Conservation (phyloP, 1,140 invertebrate genomes). For the Melipona quadrifasciata region DNA sequence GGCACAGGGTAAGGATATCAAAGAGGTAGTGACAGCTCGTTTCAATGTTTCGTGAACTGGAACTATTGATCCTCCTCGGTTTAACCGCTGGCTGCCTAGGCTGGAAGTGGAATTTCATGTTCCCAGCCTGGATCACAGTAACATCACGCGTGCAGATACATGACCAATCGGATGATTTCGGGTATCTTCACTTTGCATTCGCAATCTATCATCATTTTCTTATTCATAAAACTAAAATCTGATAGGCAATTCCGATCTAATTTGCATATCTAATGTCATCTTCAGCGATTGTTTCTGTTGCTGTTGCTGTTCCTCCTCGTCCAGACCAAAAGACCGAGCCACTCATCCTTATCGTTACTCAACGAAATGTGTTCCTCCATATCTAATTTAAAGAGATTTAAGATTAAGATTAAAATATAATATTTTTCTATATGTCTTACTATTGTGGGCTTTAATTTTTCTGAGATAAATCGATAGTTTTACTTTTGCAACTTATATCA, state of each 20-base stretch:
- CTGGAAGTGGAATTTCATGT: slow-evolving; percentile 93
- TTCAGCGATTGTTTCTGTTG: slow-evolving; percentile 78
- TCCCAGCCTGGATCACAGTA: slow-evolving; percentile 96
- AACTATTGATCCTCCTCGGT: slow-evolving; percentile 81
- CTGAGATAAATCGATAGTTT: no score
- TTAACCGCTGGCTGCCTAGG: slow-evolving; percentile 93
- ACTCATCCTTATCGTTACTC: slow-evolving; percentile 73
- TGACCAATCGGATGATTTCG: slow-evolving; percentile 94
- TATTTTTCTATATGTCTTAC: no score
- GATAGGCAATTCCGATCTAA: slow-evolving; percentile 86
- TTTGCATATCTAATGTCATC: slow-evolving; percentile 91
- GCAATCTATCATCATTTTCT: slow-evolving; percentile 91
- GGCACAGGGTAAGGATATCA: slow-evolving; percentile 81
- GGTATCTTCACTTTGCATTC: slow-evolving; percentile 95
- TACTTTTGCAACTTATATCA: no score
- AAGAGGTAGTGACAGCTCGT: slow-evolving; percentile 52
- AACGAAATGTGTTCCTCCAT: slow-evolving; percentile 83
- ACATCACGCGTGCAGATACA: slow-evolving; percentile 98
- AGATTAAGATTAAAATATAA: no score
- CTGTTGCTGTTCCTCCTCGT: slow-evolving; percentile 72
- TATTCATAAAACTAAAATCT: slow-evolving; percentile 86
- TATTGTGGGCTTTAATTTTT: no score
- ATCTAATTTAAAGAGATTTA: slow-evolving; percentile 80
- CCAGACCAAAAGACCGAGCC: slow-evolving; percentile 72
- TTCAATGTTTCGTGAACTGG: slow-evolving; percentile 22